phyloP scores from a whole-genome alignment of 2,797 vertebrate genomes.

The Thripadectes ignobilis region DNA sequence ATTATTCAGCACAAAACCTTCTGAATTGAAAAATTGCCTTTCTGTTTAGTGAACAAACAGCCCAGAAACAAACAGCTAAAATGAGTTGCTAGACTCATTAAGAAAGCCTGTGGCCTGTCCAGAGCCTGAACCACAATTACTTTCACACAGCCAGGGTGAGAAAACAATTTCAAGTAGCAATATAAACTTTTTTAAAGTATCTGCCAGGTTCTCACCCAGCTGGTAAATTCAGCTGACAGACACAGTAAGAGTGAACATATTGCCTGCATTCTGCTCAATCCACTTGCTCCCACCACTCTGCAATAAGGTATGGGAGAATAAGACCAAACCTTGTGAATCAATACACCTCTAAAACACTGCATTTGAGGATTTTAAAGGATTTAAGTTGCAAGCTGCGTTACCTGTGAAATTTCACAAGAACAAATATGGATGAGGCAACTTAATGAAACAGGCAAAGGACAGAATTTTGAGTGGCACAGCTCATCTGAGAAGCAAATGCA shows the following conservation, averaged over 20 bases:
- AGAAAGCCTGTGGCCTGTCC: not conserved
- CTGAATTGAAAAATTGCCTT: slow-evolving; percentile 30
- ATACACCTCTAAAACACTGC: not conserved
- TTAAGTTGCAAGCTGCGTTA: not conserved
- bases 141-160: slow-evolving; percentile 20
- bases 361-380: not conserved
- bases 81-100: not conserved
- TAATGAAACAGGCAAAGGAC: not conserved
- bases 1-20: slow-evolving; percentile 6
- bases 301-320: not conserved
- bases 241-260: slow-evolving; percentile 28
- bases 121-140: slow-evolving; percentile 11
- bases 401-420: not conserved
- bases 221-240: slow-evolving; percentile 5
- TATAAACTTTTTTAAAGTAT: slow-evolving; percentile 1
- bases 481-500: slow-evolving; percentile 7
- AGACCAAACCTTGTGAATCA: not conserved
- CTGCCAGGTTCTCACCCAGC: slow-evolving; percentile 13
- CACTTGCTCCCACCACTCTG: not conserved
- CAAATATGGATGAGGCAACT: not conserved
- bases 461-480: not conserved
- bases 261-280: slow-evolving; percentile 1
- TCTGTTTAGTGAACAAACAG: slow-evolving; percentile 18
- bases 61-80: slow-evolving; percentile 17
- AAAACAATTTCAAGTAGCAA: slow-evolving; percentile 19